These are phyloP conservation scores for Metellina segmentata DNA, from an alignment of 2,888 invertebrate genomes.

Conservation along the genomic window DNA sequence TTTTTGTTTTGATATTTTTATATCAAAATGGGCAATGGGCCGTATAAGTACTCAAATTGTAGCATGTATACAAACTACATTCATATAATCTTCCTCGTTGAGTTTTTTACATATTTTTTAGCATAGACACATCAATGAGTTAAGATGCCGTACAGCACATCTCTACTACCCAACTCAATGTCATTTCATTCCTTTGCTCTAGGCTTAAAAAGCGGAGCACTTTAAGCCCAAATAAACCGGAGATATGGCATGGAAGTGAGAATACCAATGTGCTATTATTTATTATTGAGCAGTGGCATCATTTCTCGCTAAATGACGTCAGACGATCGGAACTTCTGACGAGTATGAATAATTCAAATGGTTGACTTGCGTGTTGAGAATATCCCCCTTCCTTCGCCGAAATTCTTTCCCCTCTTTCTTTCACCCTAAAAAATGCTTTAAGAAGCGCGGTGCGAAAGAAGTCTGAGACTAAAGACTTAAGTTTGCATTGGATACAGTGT, in stretches of 20 bases:
- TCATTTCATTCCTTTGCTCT: too few relatives aligned
- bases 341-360: conserved; percentile 25
- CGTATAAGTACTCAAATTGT: too few relatives aligned
- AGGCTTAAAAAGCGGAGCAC: background rate
- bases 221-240: background rate
- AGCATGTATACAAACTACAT: too few relatives aligned
- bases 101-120: too few relatives aligned
- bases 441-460: background rate
- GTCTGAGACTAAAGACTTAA: background rate
- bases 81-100: too few relatives aligned
- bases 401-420: background rate
- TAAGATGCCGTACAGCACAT: too few relatives aligned
- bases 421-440: background rate
- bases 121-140: too few relatives aligned
- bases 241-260: background rate
- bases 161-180: too few relatives aligned
- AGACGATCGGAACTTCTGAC: background rate
- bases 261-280: background rate
- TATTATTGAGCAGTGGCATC: background rate
- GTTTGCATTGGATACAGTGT: background rate
- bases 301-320: conserved; percentile 1
- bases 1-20: too few relatives aligned
- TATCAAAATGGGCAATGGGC: too few relatives aligned
- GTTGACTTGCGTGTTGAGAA: conserved; percentile 3
- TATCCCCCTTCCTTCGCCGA: background rate